phyloP scores from a whole-genome alignment of 2,888 invertebrate genomes.

The Sepioteuthis lessoniana region DNA sequence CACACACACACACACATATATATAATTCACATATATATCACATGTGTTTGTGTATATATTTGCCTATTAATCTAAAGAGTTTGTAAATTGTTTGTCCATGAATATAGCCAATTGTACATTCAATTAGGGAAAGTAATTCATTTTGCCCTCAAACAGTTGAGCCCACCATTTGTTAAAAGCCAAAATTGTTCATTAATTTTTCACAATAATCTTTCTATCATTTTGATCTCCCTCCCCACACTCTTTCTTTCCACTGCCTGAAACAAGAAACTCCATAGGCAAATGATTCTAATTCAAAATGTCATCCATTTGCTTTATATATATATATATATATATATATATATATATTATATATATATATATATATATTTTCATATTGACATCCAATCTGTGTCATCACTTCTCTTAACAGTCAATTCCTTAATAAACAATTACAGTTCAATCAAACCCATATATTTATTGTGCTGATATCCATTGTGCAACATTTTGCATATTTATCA shows the following conservation, averaged over 20 bases:
- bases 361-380: neutral
- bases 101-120: neutral
- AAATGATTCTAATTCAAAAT: neutral
- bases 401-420: neutral
- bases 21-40: too few species aligned
- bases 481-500: neutral
- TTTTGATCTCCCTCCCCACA: neutral
- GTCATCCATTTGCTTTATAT: neutral
- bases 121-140: neutral
- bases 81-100: neutral
- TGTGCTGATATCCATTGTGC: neutral
- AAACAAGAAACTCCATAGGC: neutral
- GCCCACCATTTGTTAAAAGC: neutral
- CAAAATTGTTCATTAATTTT: neutral
- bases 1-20: too few species aligned
- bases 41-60: too few species aligned
- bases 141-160: neutral
- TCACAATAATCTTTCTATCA: neutral
- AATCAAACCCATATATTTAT: neutral
- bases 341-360: too few species aligned
- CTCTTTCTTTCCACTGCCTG: neutral
- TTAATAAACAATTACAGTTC: neutral
- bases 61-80: neutral
- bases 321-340: too few species aligned
- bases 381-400: neutral